These are phyloP conservation scores for Iphiclides podalirius DNA, from an alignment of 2,888 invertebrate genomes.

Conservation along the genomic window DNA sequence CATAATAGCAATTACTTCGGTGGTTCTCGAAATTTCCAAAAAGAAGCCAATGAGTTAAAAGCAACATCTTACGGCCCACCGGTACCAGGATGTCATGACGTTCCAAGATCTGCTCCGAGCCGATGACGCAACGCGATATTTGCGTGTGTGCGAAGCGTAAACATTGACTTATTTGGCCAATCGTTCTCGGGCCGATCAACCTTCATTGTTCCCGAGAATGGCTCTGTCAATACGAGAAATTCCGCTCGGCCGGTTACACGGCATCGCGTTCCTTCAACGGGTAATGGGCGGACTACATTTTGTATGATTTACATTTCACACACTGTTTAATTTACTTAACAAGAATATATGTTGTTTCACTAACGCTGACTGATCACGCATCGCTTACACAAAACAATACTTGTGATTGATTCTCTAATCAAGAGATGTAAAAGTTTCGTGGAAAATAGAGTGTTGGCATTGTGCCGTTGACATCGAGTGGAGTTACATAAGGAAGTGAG, in stretches of 20 bases:
- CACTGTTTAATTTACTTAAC: too few species aligned
- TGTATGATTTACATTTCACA: neutral
- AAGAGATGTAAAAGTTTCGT: neutral
- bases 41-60: too few species aligned
- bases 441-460: too few species aligned
- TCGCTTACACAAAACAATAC: too few species aligned
- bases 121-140: conserved; percentile 21
- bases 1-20: too few species aligned
- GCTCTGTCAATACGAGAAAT: conserved; percentile 17
- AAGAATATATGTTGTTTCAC: too few species aligned
- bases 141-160: conserved; percentile 21
- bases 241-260: conserved; percentile 8
- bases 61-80: too few species aligned
- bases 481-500: too few species aligned
- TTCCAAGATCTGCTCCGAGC: conserved; percentile 2
- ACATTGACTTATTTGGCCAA: conserved; percentile 27
- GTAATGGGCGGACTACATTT: neutral
- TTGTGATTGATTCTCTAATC: neutral
- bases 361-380: too few species aligned
- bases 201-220: conserved; percentile 16
- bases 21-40: too few species aligned
- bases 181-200: conserved; percentile 8
- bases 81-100: conserved; percentile 3
- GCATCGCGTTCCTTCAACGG: neutral
- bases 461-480: too few species aligned